These are phyloP conservation scores for Sipunculus nudus DNA, from an alignment of 2,888 invertebrate genomes.

Conservation along the genomic window DNA sequence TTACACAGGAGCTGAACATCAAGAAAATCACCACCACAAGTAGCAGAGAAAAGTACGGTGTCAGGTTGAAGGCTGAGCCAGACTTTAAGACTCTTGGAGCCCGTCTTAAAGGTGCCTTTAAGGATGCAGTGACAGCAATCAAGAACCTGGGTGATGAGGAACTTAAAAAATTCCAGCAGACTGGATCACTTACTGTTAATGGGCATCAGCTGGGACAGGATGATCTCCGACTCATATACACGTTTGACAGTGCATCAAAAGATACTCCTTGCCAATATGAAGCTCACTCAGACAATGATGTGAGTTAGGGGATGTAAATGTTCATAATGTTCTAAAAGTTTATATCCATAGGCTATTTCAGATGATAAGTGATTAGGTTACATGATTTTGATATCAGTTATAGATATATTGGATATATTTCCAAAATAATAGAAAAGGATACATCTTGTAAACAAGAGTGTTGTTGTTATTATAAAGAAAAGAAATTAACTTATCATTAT, in stretches of 20 bases:
- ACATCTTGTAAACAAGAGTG: no score
- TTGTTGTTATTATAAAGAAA: no score
- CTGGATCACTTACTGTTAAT: conserved; percentile 78
- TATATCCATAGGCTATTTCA: conserved; percentile 4
- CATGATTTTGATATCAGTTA: no score
- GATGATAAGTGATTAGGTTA: no score
- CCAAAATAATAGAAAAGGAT: no score
- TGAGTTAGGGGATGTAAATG: no score
- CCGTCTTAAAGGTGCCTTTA: conserved; percentile 88
- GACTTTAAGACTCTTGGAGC: conserved; percentile 92
- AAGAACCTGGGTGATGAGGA: conserved; percentile 69
- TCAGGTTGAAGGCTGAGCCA: conserved; percentile 90
- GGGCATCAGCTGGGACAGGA: conserved; percentile 75
- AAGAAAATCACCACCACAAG: conserved; percentile 83
- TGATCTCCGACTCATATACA: conserved; percentile 75
- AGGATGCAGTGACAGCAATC: conserved; percentile 83
- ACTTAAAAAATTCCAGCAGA: conserved; percentile 76
- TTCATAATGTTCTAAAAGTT: conserved; percentile 2
- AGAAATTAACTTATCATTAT: no score
- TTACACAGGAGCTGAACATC: conserved; percentile 89
- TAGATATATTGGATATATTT: no score
- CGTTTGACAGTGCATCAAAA: conserved; percentile 70
- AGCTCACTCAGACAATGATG: conserved; percentile 87
- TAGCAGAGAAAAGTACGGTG: conserved; percentile 92
- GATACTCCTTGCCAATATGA: conserved; percentile 73